A percentile compares a stretch with the other conserved stretches of the same genome.
Conservation (phyloP, 2,888 invertebrate genomes). For the Anthrax anthrax region DNA sequence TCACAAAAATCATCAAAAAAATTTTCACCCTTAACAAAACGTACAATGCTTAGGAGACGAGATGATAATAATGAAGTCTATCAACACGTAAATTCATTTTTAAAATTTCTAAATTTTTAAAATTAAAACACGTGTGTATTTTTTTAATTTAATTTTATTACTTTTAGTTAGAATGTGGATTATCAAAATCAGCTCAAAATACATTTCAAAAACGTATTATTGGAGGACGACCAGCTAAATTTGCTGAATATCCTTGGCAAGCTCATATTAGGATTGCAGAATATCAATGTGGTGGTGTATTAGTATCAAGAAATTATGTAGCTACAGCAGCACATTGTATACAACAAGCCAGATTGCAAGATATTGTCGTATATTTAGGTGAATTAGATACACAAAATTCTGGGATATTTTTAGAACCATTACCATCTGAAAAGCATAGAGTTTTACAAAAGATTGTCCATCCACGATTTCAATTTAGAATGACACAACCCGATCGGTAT, state of each 20-base stretch:
- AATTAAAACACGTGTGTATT: background rate
- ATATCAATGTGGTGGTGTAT: conserved; percentile 70
- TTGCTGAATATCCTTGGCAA: conserved; percentile 69
- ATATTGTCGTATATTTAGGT: conserved; percentile 64
- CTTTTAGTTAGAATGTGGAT: conserved; percentile 47
- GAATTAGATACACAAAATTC: conserved; percentile 65
- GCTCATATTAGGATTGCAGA: conserved; percentile 69
- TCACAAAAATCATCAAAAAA: background rate
- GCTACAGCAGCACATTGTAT: conserved; percentile 77
- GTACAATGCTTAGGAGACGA: conserved; percentile 28
- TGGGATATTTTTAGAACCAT: conserved; percentile 43
- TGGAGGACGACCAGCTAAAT: conserved; percentile 63
- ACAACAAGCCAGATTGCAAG: conserved; percentile 54
- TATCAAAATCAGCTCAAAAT: conserved; percentile 41
- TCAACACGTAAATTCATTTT: conserved; percentile 14
- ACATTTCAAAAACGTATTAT: conserved; percentile 61
- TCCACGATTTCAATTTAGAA: conserved; percentile 63
- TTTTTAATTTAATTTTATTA: background rate
- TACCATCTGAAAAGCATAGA: conserved; percentile 50
- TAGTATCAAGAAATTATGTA: conserved; percentile 59
- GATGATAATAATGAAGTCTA: conserved; percentile 27
- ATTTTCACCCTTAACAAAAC: conserved; percentile 19
- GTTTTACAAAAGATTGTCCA: conserved; percentile 63
- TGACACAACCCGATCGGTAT: conserved; percentile 70
- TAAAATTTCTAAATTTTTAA: background rate